Evolutionary conservation across 2,113 vertebrate species (phyloP).

Genomic region (Oriolus oriolus): DNA sequence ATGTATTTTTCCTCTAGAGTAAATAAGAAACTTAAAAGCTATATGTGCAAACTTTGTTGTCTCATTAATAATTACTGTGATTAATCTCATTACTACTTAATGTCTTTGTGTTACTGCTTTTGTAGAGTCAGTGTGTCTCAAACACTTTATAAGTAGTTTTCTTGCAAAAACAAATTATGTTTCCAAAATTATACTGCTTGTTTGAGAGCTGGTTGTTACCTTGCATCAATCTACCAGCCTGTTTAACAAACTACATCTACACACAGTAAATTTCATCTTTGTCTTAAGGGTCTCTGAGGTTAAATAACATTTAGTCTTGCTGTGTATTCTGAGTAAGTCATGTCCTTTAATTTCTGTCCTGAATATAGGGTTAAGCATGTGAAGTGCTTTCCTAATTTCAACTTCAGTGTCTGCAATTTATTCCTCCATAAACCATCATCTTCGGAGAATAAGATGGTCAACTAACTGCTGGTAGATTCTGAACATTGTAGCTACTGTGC

Average conservation of each 20-base stretch:
- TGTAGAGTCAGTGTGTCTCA: not conserved
- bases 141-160: not conserved
- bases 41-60: not conserved
- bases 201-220: not conserved
- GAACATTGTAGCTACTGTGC: not conserved
- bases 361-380: not conserved
- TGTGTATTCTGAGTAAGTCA: not conserved
- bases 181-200: not conserved
- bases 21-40: not conserved
- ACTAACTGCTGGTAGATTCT: not conserved
- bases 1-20: not conserved
- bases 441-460: not conserved
- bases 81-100: not conserved
- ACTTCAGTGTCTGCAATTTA: not conserved
- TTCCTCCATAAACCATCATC: not conserved
- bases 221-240: not conserved
- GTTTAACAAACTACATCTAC: not conserved
- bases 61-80: not conserved
- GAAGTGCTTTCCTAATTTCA: not conserved
- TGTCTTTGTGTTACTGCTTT: not conserved
- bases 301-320: not conserved
- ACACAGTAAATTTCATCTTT: not conserved
- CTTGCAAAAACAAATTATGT: not conserved
- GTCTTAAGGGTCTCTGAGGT: not conserved
- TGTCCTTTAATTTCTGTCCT: not conserved